Evolutionary conservation across 1,140 invertebrate genomes (phyloP).

Genomic region (Dinothrombium tinctorium): DNA sequence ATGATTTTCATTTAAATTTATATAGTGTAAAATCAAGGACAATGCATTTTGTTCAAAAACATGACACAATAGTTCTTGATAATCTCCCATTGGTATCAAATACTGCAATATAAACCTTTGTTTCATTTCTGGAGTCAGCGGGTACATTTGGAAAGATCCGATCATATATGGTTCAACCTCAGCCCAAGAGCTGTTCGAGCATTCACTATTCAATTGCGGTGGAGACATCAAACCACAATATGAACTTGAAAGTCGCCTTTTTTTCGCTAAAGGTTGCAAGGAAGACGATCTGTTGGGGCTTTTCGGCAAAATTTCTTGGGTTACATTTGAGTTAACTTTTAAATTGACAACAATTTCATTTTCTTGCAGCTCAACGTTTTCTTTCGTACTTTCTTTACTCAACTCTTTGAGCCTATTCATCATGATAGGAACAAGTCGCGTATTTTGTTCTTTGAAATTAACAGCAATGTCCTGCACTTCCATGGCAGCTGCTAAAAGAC

Average conservation of each 20-base stretch:
- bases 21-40: slow-evolving; percentile 62
- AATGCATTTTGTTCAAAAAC: slow-evolving; percentile 78
- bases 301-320: background rate
- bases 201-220: slow-evolving; percentile 11
- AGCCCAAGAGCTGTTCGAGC: slow-evolving; percentile 60
- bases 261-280: too few species aligned
- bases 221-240: background rate
- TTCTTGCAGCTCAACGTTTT: background rate
- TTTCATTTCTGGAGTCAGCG: slow-evolving; percentile 54
- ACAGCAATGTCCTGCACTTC: slow-evolving; percentile 79
- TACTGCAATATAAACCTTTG: slow-evolving; percentile 80
- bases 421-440: slow-evolving; percentile 32
- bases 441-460: slow-evolving; percentile 66
- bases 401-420: slow-evolving; percentile 12
- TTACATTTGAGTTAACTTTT: background rate
- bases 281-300: background rate
- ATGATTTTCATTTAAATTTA: slow-evolving; percentile 61
- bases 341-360: background rate
- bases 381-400: background rate
- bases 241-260: slow-evolving; percentile 5
- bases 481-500: slow-evolving; percentile 80
- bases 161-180: slow-evolving; percentile 68
- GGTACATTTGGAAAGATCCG: slow-evolving; percentile 58
- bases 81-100: slow-evolving; percentile 79
- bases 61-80: slow-evolving; percentile 78